These are phyloP conservation scores for Meloe dianella DNA, from an alignment of 2,888 invertebrate genomes.

Conservation along the genomic window DNA sequence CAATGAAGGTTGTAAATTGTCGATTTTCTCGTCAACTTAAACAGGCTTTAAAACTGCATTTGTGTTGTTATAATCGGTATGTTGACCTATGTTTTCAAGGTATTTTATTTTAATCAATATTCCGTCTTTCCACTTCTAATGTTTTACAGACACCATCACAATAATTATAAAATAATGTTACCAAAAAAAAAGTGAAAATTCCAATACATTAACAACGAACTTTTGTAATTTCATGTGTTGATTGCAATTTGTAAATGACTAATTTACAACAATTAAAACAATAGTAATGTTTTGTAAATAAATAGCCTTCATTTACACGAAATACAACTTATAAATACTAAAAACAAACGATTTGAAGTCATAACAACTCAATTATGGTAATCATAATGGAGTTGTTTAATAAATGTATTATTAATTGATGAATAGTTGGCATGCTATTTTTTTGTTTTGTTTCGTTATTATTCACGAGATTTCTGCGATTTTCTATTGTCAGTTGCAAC, in stretches of 20 bases:
- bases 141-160: no score
- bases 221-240: constrained; percentile 13
- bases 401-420: constrained; percentile 38
- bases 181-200: no score
- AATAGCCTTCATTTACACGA: constrained; percentile 33
- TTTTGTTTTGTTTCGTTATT: background rate
- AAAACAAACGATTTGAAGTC: constrained; percentile 38
- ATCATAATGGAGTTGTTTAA: constrained; percentile 36
- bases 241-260: constrained; percentile 15
- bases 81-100: background rate
- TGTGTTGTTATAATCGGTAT: background rate
- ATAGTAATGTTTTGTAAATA: constrained; percentile 20
- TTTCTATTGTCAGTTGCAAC: background rate
- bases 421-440: constrained; percentile 32
- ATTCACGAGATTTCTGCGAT: background rate
- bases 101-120: background rate
- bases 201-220: background rate
- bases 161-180: no score
- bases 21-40: background rate
- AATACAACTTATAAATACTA: constrained; percentile 34
- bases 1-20: background rate
- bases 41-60: background rate
- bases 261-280: constrained; percentile 21
- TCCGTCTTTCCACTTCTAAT: background rate
- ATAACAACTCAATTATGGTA: constrained; percentile 43